phyloP scores from a whole-genome alignment of 1,140 invertebrate genomes.

The Drosophila arawakana region DNA sequence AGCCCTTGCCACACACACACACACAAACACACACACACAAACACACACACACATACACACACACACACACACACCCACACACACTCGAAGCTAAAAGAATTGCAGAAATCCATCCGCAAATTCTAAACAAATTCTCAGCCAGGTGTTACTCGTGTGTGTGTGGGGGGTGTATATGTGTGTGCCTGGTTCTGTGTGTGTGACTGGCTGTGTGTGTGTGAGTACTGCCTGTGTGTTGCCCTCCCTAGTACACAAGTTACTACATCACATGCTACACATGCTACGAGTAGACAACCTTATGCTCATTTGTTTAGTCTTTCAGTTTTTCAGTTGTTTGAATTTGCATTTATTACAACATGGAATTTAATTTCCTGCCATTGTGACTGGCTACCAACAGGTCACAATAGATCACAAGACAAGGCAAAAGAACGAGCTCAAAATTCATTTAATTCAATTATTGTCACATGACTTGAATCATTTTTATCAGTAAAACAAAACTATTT shows the following conservation, averaged over 20 bases:
- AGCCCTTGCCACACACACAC: conserved; percentile 23
- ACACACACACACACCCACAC: neutral
- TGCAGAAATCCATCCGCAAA: neutral
- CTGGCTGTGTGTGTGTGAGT: conserved; percentile 1
- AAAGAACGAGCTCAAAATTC: neutral
- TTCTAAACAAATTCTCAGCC: neutral
- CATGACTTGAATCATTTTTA: too few species aligned
- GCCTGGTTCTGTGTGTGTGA: conserved; percentile 5
- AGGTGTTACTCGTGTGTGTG: conserved; percentile 1
- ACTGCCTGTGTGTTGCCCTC: neutral
- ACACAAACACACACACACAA: neutral
- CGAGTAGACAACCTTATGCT: conserved; percentile 8
- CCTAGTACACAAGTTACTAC: conserved; percentile 1
- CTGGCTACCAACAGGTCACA: neutral
- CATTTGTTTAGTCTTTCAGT: conserved; percentile 1
- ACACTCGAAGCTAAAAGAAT: neutral
- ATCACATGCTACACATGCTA: neutral
- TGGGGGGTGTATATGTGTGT: conserved; percentile 4
- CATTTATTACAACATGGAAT: conserved; percentile 56
- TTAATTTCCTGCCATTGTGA: conserved; percentile 67
- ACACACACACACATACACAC: neutral
- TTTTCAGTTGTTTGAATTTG: conserved; percentile 11
- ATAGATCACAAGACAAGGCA: conserved; percentile 14
- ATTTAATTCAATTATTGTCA: neutral
- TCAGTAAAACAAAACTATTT: too few species aligned